Conservation (phyloP, 2,888 invertebrate species). For the Oegoconia quadripuncta region DNA sequence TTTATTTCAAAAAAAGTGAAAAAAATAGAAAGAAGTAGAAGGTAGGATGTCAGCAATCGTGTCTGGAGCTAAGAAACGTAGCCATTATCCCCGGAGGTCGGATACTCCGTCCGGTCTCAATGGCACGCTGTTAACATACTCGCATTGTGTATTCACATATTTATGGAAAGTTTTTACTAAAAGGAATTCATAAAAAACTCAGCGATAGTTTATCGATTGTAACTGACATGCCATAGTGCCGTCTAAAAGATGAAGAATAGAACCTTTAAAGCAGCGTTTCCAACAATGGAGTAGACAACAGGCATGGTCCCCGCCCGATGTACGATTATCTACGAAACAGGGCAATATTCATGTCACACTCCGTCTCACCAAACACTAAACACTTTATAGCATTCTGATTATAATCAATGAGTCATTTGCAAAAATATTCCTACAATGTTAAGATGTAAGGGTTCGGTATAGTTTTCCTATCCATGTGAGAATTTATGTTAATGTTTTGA, state of each 20-base stretch:
- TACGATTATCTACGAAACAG: conserved; percentile 77
- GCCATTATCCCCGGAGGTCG: conserved; percentile 62
- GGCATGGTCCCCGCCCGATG: conserved; percentile 72
- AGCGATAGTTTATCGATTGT: conserved; percentile 77
- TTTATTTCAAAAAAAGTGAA: conserved; percentile 69
- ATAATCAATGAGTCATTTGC: conserved; percentile 5
- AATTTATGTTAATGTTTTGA: no score
- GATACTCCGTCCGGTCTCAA: conserved; percentile 57
- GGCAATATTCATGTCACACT: conserved; percentile 71
- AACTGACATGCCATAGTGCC: conserved; percentile 79
- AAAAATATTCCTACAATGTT: no score
- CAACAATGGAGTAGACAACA: conserved; percentile 78
- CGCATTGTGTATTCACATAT: conserved; percentile 75
- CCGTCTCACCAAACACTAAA: conserved; percentile 42
- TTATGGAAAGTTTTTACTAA: conserved; percentile 69
- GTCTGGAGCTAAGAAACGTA: conserved; percentile 70
- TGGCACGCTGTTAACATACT: conserved; percentile 56
- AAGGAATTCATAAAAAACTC: conserved; percentile 76
- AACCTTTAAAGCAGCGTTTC: conserved; percentile 79
- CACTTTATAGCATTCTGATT: conserved; percentile 15
- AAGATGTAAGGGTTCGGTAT: conserved; percentile 9
- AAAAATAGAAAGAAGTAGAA: conserved; percentile 70
- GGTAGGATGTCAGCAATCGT: conserved; percentile 70
- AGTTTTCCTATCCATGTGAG: conserved; percentile 1
- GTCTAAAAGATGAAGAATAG: conserved; percentile 76